Base-by-base conservation (phyloP, 2,113 vertebrate species). In the Smithornis capensis region DNA sequence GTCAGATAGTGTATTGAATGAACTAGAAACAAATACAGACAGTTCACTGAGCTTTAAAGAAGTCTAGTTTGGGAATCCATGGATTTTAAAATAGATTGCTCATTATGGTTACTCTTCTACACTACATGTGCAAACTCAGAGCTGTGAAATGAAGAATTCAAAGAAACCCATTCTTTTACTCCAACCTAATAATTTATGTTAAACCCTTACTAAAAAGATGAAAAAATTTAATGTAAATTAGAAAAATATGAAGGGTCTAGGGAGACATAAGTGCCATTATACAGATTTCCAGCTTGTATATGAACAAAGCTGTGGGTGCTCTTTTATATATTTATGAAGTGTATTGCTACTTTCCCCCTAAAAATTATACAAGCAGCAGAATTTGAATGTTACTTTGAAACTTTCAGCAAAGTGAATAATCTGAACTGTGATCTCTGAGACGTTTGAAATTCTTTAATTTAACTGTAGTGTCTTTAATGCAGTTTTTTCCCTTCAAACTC, bases 401-500 rank as follows among this genome's bases (percentile, higher is more conserved):
- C 37, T 65, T 83, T 33, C 21, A 22, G 67, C 64, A 35, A 75
- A 83, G 37, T 37, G 17, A 67, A 10, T 64, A 59, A 71, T 71
- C 56, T 63, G 69, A 70, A 91, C 50, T 0, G 0, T 77, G 31
- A 81, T 27, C 40, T 81, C 25, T 19, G 60, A 59, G 17, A 44
- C 7, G 7, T 53, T 60, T 82, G 19, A 82, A 68, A 28, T 79
- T 18, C 0, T 64, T 35, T 80, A 70, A 70, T 9, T 64, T 68
- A 22, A 31, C 57, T 40, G 22, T 40, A 16, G 15, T 50, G n/a
- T 67, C 45, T 88, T 79, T 62, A 33, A 19, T 53, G 45, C 19
- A 40, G 16, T 37, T 89, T 84, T 83, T 47, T 40, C n/a, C 24
- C 29, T 96, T 38, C 57, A 71, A 87, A 75, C 35, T 87, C 47